These are phyloP conservation scores for Penaeus monodon DNA, from an alignment of 2,888 invertebrate genomes.

Conservation along the genomic window DNA sequence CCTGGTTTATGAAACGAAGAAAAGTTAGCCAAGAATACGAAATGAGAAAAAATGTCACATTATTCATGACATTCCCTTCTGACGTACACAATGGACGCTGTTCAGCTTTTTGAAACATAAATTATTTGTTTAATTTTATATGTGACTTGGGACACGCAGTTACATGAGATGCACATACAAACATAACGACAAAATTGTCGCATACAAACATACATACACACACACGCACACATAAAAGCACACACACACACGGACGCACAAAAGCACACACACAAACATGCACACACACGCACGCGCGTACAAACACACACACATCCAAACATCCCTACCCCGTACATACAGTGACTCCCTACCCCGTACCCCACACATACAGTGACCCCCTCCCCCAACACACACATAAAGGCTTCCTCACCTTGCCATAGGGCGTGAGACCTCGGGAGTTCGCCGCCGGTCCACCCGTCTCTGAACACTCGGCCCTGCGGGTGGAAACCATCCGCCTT, in stretches of 20 bases:
- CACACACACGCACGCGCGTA: slow-evolving; percentile 27
- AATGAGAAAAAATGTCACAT: too few species aligned
- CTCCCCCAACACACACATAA: not conserved
- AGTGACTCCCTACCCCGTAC: not conserved
- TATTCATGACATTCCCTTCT: too few species aligned
- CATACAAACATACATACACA: slow-evolving; percentile 15
- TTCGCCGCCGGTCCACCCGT: slow-evolving; percentile 2
- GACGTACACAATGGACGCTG: too few species aligned
- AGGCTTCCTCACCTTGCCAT: slow-evolving; percentile 23
- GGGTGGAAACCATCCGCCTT: not conserved
- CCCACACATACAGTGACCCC: not conserved
- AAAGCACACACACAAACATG: not conserved
- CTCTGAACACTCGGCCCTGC: slow-evolving; percentile 30
- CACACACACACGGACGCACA: not conserved
- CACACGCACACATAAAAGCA: not conserved
- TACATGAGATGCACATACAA: too few species aligned
- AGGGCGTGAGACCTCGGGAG: slow-evolving; percentile 30
- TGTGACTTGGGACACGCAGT: too few species aligned
- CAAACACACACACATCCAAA: slow-evolving; percentile 18
- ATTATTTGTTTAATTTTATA: too few species aligned
- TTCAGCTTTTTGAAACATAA: too few species aligned
- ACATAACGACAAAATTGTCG: not conserved
- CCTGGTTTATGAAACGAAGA: too few species aligned
- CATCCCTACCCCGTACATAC: not conserved
- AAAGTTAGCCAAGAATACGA: too few species aligned